phyloP scores from a whole-genome alignment of 2,113 vertebrate species.

The Crocuta crocuta region DNA sequence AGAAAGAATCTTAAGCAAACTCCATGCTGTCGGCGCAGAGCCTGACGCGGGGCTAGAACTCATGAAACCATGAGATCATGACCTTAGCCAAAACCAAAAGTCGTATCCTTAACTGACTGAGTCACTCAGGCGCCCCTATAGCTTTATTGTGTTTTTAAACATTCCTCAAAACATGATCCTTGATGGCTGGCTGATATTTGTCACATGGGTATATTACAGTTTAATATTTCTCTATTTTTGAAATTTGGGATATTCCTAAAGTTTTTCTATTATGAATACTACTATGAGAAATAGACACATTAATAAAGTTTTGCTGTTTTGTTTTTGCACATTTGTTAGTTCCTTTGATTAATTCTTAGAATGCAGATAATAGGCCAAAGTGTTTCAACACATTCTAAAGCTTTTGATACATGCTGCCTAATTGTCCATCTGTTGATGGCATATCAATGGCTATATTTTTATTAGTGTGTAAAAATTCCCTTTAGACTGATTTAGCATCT shows the following conservation, averaged over 20 bases:
- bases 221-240: not conserved
- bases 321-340: not conserved
- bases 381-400: not conserved
- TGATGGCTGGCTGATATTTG: not conserved
- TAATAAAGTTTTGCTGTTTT: not conserved
- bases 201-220: not conserved
- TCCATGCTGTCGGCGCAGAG: too few relatives aligned
- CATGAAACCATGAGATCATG: too few relatives aligned
- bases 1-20: too few relatives aligned
- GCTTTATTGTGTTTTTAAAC: too few relatives aligned
- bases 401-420: not conserved
- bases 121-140: too few relatives aligned
- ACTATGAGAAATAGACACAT: not conserved
- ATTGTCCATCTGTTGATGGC: not conserved
- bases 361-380: not conserved
- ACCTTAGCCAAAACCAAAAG: too few relatives aligned
- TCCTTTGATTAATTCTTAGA: not conserved
- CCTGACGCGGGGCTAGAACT: too few relatives aligned
- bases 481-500: not conserved
- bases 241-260: not conserved
- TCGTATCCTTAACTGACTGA: too few relatives aligned
- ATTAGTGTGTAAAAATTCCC: not conserved
- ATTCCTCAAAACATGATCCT: not conserved
- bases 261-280: not conserved
- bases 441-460: not conserved